Evolutionary conservation across 2,113 vertebrate species (phyloP).

Genomic region (Chloroceryle aenea): DNA sequence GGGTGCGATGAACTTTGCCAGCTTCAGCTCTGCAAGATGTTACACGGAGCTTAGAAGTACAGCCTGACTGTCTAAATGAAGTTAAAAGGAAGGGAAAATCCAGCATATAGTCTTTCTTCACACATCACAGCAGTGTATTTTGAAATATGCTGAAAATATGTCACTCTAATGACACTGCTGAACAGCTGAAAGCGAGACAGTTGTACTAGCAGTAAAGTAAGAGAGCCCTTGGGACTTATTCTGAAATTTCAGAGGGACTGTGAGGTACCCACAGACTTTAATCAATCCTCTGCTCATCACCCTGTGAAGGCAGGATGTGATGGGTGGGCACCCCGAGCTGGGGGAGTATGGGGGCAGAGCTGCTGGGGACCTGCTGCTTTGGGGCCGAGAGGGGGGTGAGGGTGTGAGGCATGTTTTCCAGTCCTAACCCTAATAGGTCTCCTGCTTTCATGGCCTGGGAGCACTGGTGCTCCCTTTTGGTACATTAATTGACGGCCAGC

Average conservation of each 20-base stretch:
- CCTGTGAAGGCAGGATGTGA: accelerated
- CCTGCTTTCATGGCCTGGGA: not conserved
- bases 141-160: not conserved
- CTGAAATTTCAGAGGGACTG: not conserved
- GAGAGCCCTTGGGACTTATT: not conserved
- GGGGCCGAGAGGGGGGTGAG: not conserved
- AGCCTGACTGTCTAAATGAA: not conserved
- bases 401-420: accelerated
- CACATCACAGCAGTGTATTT: not conserved
- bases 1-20: not conserved
- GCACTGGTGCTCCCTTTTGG: not conserved
- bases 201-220: not conserved
- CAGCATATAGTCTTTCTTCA: not conserved
- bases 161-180: not conserved
- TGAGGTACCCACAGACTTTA: accelerated
- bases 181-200: not conserved
- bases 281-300: not conserved
- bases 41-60: not conserved
- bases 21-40: not conserved
- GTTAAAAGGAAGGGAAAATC: not conserved
- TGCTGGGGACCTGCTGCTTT: accelerated
- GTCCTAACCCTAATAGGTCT: not conserved
- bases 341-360: not conserved
- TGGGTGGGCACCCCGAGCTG: accelerated
- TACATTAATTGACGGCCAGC: not conserved